These are phyloP conservation scores for Ormyrus rosae DNA, from an alignment of 2,888 invertebrate genomes.

Conservation along the genomic window DNA sequence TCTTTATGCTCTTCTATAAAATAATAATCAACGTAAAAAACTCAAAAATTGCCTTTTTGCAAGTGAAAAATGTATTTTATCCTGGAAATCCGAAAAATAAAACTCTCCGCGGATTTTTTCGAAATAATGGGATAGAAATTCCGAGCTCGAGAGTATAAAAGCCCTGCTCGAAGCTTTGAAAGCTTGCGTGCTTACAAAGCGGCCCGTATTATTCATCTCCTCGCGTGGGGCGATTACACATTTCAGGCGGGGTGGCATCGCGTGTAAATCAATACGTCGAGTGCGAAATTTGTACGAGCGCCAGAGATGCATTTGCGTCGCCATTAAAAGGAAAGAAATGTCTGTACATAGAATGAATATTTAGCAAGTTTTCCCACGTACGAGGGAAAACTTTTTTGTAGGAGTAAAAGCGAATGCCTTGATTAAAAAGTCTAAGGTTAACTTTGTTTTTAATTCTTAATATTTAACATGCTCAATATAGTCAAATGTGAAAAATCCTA, in stretches of 20 bases:
- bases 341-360: conserved; percentile 30
- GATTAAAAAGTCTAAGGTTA: background rate
- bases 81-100: background rate
- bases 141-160: conserved; percentile 6
- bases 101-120: background rate
- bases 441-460: conserved; percentile 18
- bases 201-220: conserved; percentile 13
- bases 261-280: conserved; percentile 26
- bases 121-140: conserved; percentile 5
- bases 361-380: background rate
- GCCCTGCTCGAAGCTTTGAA: conserved; percentile 18
- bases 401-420: background rate
- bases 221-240: conserved; percentile 7
- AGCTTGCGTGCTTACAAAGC: conserved; percentile 18
- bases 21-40: background rate
- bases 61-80: background rate
- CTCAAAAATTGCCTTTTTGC: background rate
- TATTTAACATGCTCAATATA: conserved; percentile 15
- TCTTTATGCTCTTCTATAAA: background rate
- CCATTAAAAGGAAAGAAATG: background rate
- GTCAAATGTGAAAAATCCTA: conserved; percentile 18
- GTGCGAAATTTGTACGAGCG: conserved; percentile 1
- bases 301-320: background rate
- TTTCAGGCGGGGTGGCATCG: background rate
- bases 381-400: background rate